phyloP scores from a whole-genome alignment of 1,140 invertebrate species.

The Pteromalus puparum region DNA sequence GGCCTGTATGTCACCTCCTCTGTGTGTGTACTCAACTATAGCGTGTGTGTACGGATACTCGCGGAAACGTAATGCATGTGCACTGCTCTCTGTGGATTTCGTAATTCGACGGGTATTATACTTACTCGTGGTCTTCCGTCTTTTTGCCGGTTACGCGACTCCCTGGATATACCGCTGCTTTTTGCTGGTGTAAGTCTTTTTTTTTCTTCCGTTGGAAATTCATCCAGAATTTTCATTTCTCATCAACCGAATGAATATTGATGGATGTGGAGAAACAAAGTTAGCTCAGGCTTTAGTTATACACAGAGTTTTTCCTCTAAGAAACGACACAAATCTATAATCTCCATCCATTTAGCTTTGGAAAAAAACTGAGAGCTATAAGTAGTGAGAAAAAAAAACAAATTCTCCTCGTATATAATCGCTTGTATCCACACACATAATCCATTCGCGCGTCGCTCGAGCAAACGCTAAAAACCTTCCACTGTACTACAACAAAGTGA shows the following conservation, averaged over 20 bases:
- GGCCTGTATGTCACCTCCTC: neutral
- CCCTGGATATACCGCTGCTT: neutral
- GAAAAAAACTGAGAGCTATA: neutral
- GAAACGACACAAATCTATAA: neutral
- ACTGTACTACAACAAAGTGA: neutral
- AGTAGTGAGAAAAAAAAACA: neutral
- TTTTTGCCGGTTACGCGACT: neutral
- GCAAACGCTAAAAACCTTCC: too few relatives aligned
- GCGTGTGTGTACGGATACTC: too few relatives aligned
- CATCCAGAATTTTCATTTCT: neutral
- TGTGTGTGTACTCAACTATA: neutral
- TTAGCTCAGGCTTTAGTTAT: neutral
- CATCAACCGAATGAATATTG: neutral
- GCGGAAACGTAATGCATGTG: neutral
- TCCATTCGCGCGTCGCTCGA: neutral
- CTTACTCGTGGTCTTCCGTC: too few relatives aligned
- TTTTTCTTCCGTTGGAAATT: neutral
- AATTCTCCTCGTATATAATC: neutral
- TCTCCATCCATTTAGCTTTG: neutral
- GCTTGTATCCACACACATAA: neutral
- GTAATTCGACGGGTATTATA: neutral
- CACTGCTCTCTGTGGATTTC: neutral
- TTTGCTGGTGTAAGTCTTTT: neutral
- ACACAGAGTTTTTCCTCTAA: neutral
- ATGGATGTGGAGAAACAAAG: neutral